phyloP scores from a whole-genome alignment of 2,113 vertebrate genomes.

The Herpailurus yagouaroundi region DNA sequence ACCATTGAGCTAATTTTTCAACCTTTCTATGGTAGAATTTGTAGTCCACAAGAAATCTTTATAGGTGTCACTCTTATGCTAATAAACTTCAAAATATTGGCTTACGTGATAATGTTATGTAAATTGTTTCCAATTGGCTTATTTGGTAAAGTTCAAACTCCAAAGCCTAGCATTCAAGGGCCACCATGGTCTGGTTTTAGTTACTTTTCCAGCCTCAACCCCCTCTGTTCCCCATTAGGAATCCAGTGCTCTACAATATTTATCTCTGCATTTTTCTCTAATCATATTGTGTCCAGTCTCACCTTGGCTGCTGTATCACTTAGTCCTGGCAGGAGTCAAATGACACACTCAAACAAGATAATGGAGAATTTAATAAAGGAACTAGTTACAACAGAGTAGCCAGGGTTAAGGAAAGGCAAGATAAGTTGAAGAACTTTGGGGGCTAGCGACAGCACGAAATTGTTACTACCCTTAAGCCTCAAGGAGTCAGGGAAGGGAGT shows the following conservation, averaged over 20 bases:
- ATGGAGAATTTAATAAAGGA: background rate
- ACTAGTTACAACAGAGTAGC: background rate
- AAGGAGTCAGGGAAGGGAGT: background rate
- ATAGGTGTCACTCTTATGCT: background rate
- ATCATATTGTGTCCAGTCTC: background rate
- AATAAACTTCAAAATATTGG: background rate
- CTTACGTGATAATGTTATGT: background rate
- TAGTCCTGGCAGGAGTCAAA: background rate
- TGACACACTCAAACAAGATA: background rate
- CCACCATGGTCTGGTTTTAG: background rate
- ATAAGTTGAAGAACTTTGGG: background rate
- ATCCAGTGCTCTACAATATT: background rate
- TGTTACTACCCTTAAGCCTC: background rate
- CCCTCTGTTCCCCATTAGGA: background rate
- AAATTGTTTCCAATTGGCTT: background rate
- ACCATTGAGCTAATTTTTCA: background rate
- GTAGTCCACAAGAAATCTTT: constrained; percentile 21
- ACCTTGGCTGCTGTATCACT: background rate
- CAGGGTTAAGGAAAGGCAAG: background rate
- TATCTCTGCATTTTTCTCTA: background rate
- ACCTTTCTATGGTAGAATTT: background rate
- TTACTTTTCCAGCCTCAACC: background rate
- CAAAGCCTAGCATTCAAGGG: background rate
- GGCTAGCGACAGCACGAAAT: background rate
- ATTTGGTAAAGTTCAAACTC: background rate